These are phyloP conservation scores for Troides oblongomaculatus DNA, from an alignment of 2,888 invertebrate species.

Conservation along the genomic window DNA sequence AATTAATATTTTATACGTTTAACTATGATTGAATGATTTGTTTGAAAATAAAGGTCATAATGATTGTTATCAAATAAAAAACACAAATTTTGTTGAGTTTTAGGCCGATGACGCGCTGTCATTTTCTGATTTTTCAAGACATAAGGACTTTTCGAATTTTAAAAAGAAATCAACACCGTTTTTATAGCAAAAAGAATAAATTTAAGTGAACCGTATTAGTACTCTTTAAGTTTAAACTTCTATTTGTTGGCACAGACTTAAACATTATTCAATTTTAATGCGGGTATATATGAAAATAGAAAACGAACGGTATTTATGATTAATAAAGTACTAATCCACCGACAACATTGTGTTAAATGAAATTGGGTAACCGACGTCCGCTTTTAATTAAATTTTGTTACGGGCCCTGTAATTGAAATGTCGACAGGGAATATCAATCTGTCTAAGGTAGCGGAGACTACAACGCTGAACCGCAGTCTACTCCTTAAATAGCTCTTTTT, in stretches of 20 bases:
- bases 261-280: background rate
- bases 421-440: conserved; percentile 24
- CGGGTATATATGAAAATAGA: background rate
- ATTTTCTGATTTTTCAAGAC: conserved; percentile 50
- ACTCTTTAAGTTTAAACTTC: background rate
- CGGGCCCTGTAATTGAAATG: conserved; percentile 28
- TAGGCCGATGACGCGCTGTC: conserved; percentile 63
- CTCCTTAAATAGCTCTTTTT: background rate
- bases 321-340: conserved; percentile 17
- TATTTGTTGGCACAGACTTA: background rate
- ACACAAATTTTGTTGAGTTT: conserved; percentile 67
- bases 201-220: background rate
- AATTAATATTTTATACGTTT: conserved; percentile 17
- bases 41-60: conserved; percentile 62
- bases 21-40: conserved; percentile 40
- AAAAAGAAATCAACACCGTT: conserved; percentile 39
- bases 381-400: conserved; percentile 29
- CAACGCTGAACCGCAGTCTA: background rate
- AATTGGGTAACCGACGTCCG: conserved; percentile 20
- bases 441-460: conserved; percentile 13
- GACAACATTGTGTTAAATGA: conserved; percentile 25
- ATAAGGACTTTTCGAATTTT: conserved; percentile 59
- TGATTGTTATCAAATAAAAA: conserved; percentile 64
- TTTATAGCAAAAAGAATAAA: conserved; percentile 17
- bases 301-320: conserved; percentile 3